These are phyloP conservation scores for Venusia cambrica DNA, from an alignment of 2,888 invertebrate genomes.

Conservation along the genomic window DNA sequence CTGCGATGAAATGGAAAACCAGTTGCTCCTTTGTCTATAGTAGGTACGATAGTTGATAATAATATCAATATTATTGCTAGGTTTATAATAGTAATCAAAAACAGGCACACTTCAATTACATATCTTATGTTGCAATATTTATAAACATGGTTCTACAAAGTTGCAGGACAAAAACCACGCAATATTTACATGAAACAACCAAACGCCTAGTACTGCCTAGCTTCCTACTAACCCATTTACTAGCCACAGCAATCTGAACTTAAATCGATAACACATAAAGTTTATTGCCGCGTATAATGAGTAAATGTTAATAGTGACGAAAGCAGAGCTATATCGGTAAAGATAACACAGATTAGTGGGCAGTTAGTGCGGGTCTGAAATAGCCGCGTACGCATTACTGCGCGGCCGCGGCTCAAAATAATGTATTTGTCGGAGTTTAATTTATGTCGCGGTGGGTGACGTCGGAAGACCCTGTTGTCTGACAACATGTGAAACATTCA, in stretches of 20 bases:
- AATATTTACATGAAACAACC: neutral
- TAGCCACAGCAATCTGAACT: slow-evolving; percentile 11
- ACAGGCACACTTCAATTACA: too few relatives aligned
- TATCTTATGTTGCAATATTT: slow-evolving; percentile 7
- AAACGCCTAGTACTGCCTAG: slow-evolving; percentile 3
- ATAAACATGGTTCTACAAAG: slow-evolving; percentile 4
- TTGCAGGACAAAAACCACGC: slow-evolving; percentile 4
- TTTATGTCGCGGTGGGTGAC: slow-evolving; percentile 15
- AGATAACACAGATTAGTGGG: slow-evolving; percentile 28
- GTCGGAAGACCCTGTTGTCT: slow-evolving; percentile 11
- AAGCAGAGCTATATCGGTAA: slow-evolving; percentile 18
- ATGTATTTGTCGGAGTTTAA: slow-evolving; percentile 20
- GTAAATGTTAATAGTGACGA: slow-evolving; percentile 8
- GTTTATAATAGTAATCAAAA: too few relatives aligned
- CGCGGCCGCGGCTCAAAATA: slow-evolving; percentile 34
- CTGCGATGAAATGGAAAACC: too few relatives aligned
- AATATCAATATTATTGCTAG: too few relatives aligned
- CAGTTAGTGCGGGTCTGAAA: slow-evolving; percentile 30
- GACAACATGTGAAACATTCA: too few relatives aligned
- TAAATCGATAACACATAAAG: slow-evolving; percentile 1
- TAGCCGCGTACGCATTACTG: slow-evolving; percentile 37
- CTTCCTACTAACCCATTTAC: slow-evolving; percentile 13
- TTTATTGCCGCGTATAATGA: neutral
- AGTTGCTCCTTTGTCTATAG: too few relatives aligned
- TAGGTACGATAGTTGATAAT: too few relatives aligned